These are phyloP conservation scores for Manis crassicaudata DNA, from an alignment of 2,797 vertebrate species.

Conservation along the genomic window DNA sequence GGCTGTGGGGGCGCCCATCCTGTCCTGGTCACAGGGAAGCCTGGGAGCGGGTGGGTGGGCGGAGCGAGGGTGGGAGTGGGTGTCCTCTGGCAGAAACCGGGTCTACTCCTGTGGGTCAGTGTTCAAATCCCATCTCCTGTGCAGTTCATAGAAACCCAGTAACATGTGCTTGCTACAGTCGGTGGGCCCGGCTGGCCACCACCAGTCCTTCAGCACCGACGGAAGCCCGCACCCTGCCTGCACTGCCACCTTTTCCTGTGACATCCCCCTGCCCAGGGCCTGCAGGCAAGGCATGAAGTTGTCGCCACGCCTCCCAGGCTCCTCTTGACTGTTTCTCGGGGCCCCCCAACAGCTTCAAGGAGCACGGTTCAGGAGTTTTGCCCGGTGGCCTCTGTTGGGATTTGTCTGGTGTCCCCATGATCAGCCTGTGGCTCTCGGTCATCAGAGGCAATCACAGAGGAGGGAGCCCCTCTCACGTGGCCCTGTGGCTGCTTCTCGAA, in stretches of 20 bases:
- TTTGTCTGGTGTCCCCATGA: fast-evolving
- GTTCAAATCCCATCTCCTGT: no score
- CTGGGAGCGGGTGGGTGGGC: fast-evolving
- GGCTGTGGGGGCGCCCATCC: fast-evolving
- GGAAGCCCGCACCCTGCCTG: background rate
- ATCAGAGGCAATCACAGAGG: no score
- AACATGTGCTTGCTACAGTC: no score
- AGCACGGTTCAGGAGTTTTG: background rate
- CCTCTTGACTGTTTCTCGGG: background rate
- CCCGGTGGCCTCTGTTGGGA: no score
- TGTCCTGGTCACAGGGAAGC: background rate
- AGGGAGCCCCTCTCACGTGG: no score
- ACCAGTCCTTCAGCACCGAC: fast-evolving
- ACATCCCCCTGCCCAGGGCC: no score
- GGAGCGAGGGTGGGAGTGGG: fast-evolving
- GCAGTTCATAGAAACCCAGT: no score
- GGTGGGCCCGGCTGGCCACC: no score
- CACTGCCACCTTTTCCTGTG: no score
- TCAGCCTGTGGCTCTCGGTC: no score
- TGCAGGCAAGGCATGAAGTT: background rate
- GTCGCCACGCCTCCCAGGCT: background rate
- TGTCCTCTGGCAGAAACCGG: no score
- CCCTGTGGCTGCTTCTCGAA: background rate
- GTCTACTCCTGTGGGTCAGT: no score
- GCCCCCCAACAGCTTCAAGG: background rate